Conservation (phyloP, 1,140 invertebrate species). For the Zaprionus capensis region DNA sequence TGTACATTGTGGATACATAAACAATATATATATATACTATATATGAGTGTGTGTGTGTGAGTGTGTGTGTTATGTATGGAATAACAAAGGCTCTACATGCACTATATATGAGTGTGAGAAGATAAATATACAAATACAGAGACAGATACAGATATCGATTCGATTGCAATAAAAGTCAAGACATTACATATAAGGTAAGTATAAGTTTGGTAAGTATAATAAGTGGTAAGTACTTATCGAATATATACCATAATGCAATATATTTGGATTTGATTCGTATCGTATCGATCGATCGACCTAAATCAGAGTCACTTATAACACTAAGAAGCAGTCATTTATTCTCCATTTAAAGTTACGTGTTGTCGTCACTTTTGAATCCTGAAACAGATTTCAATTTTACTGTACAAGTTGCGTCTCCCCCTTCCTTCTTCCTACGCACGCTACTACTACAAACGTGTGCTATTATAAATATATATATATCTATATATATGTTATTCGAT, state of each 20-base stretch:
- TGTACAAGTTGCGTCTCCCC: conserved; percentile 68
- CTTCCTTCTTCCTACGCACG: conserved; percentile 1
- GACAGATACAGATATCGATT: conserved; percentile 54
- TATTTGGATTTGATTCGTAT: conserved; percentile 78
- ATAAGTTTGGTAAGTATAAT: conserved; percentile 35
- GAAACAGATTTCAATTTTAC: conserved; percentile 80
- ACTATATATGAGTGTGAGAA: conserved; percentile 56
- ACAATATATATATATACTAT: conserved; percentile 31
- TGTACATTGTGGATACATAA: conserved; percentile 66
- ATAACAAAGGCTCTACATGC: conserved; percentile 60
- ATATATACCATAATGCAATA: conserved; percentile 65
- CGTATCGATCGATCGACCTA: conserved; percentile 70
- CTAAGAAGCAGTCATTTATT: conserved; percentile 83
- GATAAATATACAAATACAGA: conserved; percentile 44
- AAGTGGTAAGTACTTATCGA: conserved; percentile 62
- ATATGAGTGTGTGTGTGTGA: neutral
- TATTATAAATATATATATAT: conserved; percentile 35
- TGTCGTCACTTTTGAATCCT: conserved; percentile 81
- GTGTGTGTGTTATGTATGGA: neutral
- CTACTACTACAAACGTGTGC: conserved; percentile 48
- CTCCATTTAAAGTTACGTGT: conserved; percentile 81
- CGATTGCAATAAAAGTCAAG: conserved; percentile 66
- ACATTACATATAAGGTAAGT: conserved; percentile 64
- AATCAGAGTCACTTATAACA: conserved; percentile 83
- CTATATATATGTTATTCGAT: neutral